These are phyloP conservation scores for Stenurella melanura DNA, from an alignment of 2,888 invertebrate genomes.

Conservation along the genomic window DNA sequence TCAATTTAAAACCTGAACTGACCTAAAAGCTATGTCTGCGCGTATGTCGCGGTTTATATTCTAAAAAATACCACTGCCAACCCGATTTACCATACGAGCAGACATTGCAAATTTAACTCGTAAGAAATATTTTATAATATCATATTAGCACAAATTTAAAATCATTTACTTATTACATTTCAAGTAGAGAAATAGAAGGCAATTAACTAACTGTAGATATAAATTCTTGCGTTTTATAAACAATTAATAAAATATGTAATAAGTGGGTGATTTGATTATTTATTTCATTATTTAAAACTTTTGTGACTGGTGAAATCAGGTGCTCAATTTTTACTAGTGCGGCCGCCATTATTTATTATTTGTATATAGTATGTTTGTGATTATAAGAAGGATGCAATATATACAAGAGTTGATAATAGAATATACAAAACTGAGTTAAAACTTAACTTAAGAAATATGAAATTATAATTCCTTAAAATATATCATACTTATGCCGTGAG, in stretches of 20 bases:
- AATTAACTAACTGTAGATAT: constrained; percentile 34
- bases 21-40: constrained; percentile 61
- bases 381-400: constrained; percentile 35
- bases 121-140: constrained; percentile 39
- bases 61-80: constrained; percentile 71
- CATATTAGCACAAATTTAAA: constrained; percentile 44
- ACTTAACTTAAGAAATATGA: not conserved
- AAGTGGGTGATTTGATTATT: constrained; percentile 48
- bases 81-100: constrained; percentile 67
- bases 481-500: not conserved
- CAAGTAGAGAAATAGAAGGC: constrained; percentile 25
- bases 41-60: constrained; percentile 69
- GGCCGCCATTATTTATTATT: constrained; percentile 57
- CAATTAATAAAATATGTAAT: constrained; percentile 47
- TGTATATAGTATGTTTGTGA: constrained; percentile 25
- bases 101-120: constrained; percentile 57
- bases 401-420: constrained; percentile 1
- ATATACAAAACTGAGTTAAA: not conserved
- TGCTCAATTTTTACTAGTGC: constrained; percentile 71
- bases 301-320: constrained; percentile 68
- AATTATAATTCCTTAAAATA: not conserved
- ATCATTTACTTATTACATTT: constrained; percentile 45
- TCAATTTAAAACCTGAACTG: constrained; percentile 50
- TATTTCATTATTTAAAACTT: constrained; percentile 50
- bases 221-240: constrained; percentile 42